Percentiles rank a stretch among this genome's conserved stretches.
These are phyloP conservation scores for Formica aserva DNA, from an alignment of 2,888 invertebrate species.

Conservation along the genomic window DNA sequence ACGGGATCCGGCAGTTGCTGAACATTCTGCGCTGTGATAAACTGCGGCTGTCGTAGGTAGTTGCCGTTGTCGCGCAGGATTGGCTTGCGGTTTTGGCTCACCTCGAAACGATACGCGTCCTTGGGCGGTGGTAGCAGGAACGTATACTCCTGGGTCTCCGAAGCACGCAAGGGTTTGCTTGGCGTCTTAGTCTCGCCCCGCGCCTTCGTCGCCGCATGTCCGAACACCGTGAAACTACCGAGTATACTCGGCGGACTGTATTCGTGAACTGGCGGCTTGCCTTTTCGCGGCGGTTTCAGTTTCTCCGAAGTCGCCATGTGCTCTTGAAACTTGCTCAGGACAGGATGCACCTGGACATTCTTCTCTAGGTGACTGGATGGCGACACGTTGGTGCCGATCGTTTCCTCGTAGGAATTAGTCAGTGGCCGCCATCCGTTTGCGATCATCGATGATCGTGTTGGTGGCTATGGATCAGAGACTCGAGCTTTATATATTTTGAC, in stretches of 20 bases:
- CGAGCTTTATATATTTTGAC: background rate
- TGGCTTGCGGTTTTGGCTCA: constrained; percentile 79
- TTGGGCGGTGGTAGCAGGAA: constrained; percentile 82
- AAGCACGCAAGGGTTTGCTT: constrained; percentile 71
- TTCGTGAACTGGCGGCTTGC: constrained; percentile 74
- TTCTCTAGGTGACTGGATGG: constrained; percentile 75
- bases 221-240: constrained; percentile 88
- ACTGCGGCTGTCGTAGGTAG: constrained; percentile 77
- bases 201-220: constrained; percentile 87
- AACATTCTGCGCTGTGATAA: constrained; percentile 30
- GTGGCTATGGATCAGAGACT: constrained; percentile 63
- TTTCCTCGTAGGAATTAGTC: constrained; percentile 79
- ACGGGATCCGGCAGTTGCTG: constrained; percentile 65
- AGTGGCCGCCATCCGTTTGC: constrained; percentile 83
- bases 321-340: constrained; percentile 81
- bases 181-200: constrained; percentile 83
- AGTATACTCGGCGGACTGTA: constrained; percentile 80
- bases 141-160: constrained; percentile 81
- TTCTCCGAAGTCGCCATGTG: constrained; percentile 81
- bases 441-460: constrained; percentile 81
- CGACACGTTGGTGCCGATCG: constrained; percentile 78
- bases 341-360: constrained; percentile 78
- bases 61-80: constrained; percentile 76
- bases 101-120: constrained; percentile 80
- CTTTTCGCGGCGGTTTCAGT: constrained; percentile 74